Evolutionary conservation across 2,113 vertebrate species (phyloP).

Genomic region (Phalacrocorax brasilianus): DNA sequence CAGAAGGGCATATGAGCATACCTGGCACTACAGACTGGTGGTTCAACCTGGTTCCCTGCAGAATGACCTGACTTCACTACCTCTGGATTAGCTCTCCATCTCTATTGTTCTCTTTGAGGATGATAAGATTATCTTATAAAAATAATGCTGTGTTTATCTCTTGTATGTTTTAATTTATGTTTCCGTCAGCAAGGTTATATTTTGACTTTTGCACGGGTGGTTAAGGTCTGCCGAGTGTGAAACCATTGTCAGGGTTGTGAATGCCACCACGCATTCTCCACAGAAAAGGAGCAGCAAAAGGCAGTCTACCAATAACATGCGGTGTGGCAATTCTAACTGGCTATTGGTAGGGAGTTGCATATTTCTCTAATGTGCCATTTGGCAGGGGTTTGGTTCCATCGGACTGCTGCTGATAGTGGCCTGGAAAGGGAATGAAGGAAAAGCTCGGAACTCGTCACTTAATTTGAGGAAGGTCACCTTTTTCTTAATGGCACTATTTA

Average conservation of each 20-base stretch:
- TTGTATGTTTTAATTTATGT: neutral
- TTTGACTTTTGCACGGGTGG: neutral
- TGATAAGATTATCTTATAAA: constrained; percentile 25
- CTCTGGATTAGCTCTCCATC: neutral
- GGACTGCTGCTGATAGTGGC: neutral
- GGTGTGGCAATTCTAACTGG: neutral
- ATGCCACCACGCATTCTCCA: neutral
- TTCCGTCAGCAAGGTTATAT: neutral
- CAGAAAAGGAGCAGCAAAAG: neutral
- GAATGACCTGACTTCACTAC: neutral
- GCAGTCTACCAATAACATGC: neutral
- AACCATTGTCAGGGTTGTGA: neutral
- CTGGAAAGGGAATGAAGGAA: neutral
- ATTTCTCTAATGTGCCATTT: neutral
- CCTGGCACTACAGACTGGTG: neutral
- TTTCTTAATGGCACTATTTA: neutral
- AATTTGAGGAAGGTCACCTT: neutral
- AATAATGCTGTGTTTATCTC: neutral
- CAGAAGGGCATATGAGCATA: neutral
- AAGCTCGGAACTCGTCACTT: neutral
- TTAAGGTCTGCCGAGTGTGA: neutral
- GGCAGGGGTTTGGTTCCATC: neutral
- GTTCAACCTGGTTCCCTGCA: neutral
- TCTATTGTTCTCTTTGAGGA: neutral
- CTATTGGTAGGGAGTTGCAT: neutral